These are phyloP conservation scores for Holothuria leucospilota DNA, from an alignment of 53 echinoderm and acorn worm species.

Conservation along the genomic window DNA sequence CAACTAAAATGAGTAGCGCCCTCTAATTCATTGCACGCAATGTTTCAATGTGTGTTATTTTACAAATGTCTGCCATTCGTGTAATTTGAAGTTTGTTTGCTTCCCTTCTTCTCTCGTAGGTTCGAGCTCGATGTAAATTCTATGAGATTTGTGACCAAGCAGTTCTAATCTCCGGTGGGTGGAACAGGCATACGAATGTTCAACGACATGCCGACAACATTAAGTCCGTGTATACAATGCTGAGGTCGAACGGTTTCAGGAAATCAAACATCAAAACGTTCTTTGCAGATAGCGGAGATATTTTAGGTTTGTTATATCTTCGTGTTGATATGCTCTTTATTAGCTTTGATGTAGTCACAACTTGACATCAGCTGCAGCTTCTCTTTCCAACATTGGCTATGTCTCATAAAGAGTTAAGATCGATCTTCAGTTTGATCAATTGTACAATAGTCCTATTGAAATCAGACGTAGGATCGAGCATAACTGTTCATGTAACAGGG, in stretches of 20 bases:
- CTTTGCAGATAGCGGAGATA: conserved; percentile 92
- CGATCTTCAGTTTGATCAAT: no score
- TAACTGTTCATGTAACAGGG: no score
- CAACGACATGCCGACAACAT: conserved; percentile 79
- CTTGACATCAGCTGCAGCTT: no score
- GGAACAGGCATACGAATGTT: conserved; percentile 82
- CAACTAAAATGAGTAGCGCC: no score
- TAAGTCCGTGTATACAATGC: conserved; percentile 75
- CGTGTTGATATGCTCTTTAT: neutral
- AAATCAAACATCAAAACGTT: conserved; percentile 94
- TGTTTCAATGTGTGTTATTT: no score
- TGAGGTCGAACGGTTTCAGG: conserved; percentile 88
- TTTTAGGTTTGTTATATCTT: conserved; percentile 68
- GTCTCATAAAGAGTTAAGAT: no score
- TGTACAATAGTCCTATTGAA: no score
- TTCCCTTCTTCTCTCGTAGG: conserved; percentile 46
- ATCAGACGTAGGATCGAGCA: no score
- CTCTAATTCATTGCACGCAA: no score
- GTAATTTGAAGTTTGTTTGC: no score
- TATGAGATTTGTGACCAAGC: conserved; percentile 98
- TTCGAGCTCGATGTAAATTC: conserved; percentile 88
- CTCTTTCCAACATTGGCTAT: no score
- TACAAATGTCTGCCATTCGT: no score
- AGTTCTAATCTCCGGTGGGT: conserved; percentile 93
- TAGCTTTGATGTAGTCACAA: neutral